A percentile compares a stretch with the other conserved stretches of the same genome.
Evolutionary conservation across 2,797 vertebrate species (phyloP).

Genomic region (Anolis apletophallus): DNA sequence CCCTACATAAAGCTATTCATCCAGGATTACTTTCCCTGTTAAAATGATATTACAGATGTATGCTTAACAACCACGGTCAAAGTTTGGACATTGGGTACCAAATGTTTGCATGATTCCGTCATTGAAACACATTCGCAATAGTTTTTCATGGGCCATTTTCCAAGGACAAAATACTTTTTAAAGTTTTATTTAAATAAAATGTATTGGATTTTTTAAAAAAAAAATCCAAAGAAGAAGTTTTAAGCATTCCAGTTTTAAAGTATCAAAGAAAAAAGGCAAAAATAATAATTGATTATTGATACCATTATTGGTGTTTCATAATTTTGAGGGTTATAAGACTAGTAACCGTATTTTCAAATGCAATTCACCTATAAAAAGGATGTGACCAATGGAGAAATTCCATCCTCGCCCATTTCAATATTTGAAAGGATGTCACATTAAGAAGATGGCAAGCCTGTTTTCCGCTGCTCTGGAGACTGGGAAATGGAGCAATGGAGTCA

Average conservation of each 20-base stretch:
- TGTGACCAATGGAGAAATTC: neutral
- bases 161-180: neutral
- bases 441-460: no score
- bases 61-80: rapidly evolving
- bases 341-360: neutral
- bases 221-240: neutral
- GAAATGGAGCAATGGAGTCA: no score
- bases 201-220: neutral
- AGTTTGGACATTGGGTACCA: rapidly evolving
- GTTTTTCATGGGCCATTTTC: neutral
- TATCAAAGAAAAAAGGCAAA: neutral
- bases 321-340: no score
- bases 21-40: slow-evolving; percentile 18
- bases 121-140: neutral
- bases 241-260: neutral
- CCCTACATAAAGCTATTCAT: neutral
- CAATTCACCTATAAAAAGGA: neutral
- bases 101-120: neutral
- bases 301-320: neutral
- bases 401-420: neutral
- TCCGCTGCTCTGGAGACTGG: no score
- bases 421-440: no score
- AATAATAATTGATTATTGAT: neutral
- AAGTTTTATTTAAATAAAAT: neutral
- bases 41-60: slow-evolving; percentile 7